Conservation (phyloP, 2,888 invertebrate species). For the Cactoblastis cactorum region DNA sequence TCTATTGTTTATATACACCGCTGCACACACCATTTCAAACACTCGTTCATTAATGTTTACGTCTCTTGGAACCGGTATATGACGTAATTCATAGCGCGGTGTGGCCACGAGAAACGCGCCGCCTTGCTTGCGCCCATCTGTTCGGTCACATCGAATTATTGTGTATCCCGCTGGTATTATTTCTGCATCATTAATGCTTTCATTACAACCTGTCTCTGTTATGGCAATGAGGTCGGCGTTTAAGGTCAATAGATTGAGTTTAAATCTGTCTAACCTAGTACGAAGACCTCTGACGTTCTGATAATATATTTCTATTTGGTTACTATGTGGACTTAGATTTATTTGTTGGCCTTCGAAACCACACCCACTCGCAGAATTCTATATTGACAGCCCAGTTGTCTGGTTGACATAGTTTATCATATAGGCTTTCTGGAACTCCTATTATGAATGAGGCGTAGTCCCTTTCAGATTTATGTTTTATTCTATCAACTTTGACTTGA, state of each 20-base stretch:
- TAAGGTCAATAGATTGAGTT: background rate
- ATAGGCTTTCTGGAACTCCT: background rate
- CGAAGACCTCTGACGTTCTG: slow-evolving; percentile 12
- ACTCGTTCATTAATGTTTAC: background rate
- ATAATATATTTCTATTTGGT: slow-evolving; percentile 5
- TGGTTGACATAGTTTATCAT: background rate
- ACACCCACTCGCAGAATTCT: slow-evolving; percentile 7
- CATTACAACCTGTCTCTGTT: background rate
- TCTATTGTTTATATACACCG: background rate
- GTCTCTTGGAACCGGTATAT: background rate
- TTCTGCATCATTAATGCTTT: background rate
- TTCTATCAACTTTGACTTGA: background rate
- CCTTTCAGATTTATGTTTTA: slow-evolving; percentile 1
- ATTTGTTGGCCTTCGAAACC: background rate
- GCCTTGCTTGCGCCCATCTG: background rate
- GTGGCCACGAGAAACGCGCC: slow-evolving; percentile 6
- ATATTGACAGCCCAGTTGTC: slow-evolving; percentile 8
- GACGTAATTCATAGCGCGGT: slow-evolving; percentile 9
- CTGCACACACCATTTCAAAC: background rate
- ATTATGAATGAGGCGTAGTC: slow-evolving; percentile 2
- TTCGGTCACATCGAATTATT: slow-evolving; percentile 1
- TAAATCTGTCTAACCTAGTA: slow-evolving; percentile 11
- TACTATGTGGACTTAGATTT: background rate
- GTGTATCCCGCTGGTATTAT: background rate
- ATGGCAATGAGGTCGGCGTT: background rate